A percentile compares a stretch with the other conserved stretches of the same genome.
Evolutionary conservation across 1,140 invertebrate species (phyloP).

Genomic region (Epicauta chinensis): DNA sequence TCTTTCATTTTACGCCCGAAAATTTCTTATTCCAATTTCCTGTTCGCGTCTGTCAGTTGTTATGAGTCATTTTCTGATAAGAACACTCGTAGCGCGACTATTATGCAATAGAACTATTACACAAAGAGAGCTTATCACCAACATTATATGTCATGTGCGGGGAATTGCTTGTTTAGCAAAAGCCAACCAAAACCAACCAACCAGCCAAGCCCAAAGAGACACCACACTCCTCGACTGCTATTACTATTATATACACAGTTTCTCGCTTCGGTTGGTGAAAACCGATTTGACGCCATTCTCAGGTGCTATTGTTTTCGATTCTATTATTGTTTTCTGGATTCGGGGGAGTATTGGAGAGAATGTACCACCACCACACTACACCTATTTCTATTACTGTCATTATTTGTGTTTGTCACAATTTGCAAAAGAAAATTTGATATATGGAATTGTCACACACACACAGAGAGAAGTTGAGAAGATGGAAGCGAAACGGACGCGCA

Average conservation of each 20-base stretch:
- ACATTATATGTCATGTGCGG: slow-evolving; percentile 42
- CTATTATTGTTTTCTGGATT: neutral
- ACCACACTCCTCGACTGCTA: no score
- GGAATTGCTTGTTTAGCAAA: slow-evolving; percentile 30
- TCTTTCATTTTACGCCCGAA: slow-evolving; percentile 50
- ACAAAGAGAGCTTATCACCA: slow-evolving; percentile 43
- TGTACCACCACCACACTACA: neutral
- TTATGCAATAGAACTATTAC: slow-evolving; percentile 45
- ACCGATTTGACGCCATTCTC: slow-evolving; percentile 31
- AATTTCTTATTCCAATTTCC: slow-evolving; percentile 51
- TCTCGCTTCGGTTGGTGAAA: slow-evolving; percentile 33
- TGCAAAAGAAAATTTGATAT: no score
- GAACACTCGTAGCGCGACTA: slow-evolving; percentile 39
- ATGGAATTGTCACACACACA: no score
- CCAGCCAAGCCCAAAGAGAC: no score
- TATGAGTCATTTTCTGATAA: slow-evolving; percentile 50
- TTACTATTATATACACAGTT: slow-evolving; percentile 33
- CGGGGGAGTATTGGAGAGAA: no score
- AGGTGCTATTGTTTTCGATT: slow-evolving; percentile 27
- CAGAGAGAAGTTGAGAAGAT: no score
- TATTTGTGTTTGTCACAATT: no score
- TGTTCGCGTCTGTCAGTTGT: slow-evolving; percentile 49
- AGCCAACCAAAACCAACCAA: no score
- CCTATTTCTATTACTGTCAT: no score
- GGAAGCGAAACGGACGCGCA: no score